Evolutionary conservation across 2,888 invertebrate genomes (phyloP), one percentile per base, ranked within the genome.

Genomic region (Eupithecia subumbrata): DNA sequence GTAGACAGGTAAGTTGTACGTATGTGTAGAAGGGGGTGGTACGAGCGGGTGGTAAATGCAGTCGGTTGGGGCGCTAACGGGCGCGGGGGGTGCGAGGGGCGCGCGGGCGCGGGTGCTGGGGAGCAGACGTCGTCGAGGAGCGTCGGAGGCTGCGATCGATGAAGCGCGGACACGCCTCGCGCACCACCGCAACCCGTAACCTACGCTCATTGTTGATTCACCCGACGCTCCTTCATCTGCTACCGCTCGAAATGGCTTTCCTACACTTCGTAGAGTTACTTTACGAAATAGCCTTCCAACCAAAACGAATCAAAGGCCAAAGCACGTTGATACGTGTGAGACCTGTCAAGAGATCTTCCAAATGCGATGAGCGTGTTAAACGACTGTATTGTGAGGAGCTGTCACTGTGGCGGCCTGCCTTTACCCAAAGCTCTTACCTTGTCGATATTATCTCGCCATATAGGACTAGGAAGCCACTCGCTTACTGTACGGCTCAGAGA

Each of bases 151-250:
- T 94, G 93, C 94, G 94, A 94, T 95, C 94, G 94, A 95, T 94
- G 94, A 89, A 93, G 94, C 94, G 94, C 92, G 92, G 93, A 93
- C 94, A 93, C 94, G 94, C 94, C 94, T 94, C 92, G 94, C 94
- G 92, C 92, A 90, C 86, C 87, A 85, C 86, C 88, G 86, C 90
- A 87, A 81, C 88, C 86, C 88, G 86, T 90, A 87, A 81, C 88
- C 87, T 88, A 84, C 87, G 84, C 90, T 91, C 91, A 91, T 90
- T 92, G 91, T 90, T 90, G 88, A 92, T 92, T 90, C 91, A 89
- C 82, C 79, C 86, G 81, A 83, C 86, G 84, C 83, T 83, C 81
- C 83, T 82, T 82, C 85, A 76, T 83, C 83, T 82, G 77, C 81
- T 81, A 79, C 79, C 69, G 69, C 67, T 74, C 69, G 66, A 67